A percentile compares a stretch with the other conserved stretches of the same genome.
phyloP scores from a whole-genome alignment of 1,140 invertebrate species.

The Tetragnatha versicolor region DNA sequence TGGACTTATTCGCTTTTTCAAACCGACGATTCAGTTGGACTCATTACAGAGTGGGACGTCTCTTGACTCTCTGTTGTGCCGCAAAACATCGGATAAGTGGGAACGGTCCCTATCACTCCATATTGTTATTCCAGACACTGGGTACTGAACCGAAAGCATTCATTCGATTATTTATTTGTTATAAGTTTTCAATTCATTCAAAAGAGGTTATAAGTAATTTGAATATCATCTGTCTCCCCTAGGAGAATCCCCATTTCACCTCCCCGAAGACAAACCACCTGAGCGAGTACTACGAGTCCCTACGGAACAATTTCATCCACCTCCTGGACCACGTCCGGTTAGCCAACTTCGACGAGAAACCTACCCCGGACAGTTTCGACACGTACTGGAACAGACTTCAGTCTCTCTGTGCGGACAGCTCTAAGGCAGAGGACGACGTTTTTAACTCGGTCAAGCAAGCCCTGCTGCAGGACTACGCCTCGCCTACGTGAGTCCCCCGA shows the following conservation, averaged over 20 bases:
- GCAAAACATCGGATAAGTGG: too few relatives aligned
- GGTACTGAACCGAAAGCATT: too few relatives aligned
- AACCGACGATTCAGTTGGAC: too few relatives aligned
- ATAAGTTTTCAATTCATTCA: too few relatives aligned
- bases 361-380: slow-evolving; percentile 80
- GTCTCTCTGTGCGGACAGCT: slow-evolving; percentile 77
- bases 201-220: too few relatives aligned
- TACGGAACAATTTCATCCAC: slow-evolving; percentile 91
- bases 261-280: slow-evolving; percentile 76
- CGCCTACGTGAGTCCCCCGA: slow-evolving; percentile 61
- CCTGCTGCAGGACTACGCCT: slow-evolving; percentile 86
- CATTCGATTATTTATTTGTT: too few relatives aligned
- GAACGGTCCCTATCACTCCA: too few relatives aligned
- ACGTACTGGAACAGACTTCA: slow-evolving; percentile 91
- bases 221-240: slow-evolving; percentile 30
- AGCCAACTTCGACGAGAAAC: slow-evolving; percentile 74
- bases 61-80: too few relatives aligned
- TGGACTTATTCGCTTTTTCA: too few relatives aligned
- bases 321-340: slow-evolving; percentile 86
- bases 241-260: slow-evolving; percentile 66
- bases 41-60: too few relatives aligned
- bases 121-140: too few relatives aligned
- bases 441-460: slow-evolving; percentile 89
- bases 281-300: slow-evolving; percentile 88
- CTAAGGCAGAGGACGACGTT: slow-evolving; percentile 72